Evolutionary conservation across 2,888 invertebrate species (phyloP), one percentile per base, ranked within the genome.

Genomic region (Resseliella maxima): DNA sequence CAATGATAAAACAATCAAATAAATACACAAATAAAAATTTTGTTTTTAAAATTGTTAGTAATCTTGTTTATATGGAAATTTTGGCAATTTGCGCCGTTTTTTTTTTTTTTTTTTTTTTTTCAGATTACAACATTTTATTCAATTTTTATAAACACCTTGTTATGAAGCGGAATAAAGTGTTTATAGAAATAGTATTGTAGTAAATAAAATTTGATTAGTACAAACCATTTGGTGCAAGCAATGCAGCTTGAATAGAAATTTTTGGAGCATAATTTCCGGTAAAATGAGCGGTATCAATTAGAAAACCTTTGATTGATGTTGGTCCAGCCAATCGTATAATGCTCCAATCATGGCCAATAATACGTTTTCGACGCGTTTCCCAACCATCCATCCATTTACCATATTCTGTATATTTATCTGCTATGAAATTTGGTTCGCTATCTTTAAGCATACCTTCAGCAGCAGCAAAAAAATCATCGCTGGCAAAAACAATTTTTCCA

Each of bases 361-460:
- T 92, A 86, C 94, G 90, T 89, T 93, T 94, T 86, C 94, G 91
- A 21, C 94, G 90, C 0, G 94, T 94, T 89, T 94, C 94, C 94
- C 94, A 94, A 0, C 94, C 94, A 88, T 94, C 94, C 94, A 94
- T 94, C 94, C 93, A 94, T 88, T 94, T 94, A 0, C 94, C 94
- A 87, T 90, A 93, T 86, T 93, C 93, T 0, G 94, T 94, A 89
- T 92, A 94, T 87, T 92, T 92, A 0, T 93, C 93, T 6, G 92
- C 90, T 24, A 93, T 92, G 90, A 93, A 94, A 21, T 93, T 89
- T 0, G 94, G 93, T 2, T 93, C 93, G 0, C 90, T 89, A 85
- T 93, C 93, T 38, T 91, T 90, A 24, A 94, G 89, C 90, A 94
- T 92, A 88, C 92, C 92, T 89, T 94, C 94, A 18, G 94, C 94